Evolutionary conservation across 1,140 invertebrate genomes (phyloP).

Genomic region (Drosophila guanche): DNA sequence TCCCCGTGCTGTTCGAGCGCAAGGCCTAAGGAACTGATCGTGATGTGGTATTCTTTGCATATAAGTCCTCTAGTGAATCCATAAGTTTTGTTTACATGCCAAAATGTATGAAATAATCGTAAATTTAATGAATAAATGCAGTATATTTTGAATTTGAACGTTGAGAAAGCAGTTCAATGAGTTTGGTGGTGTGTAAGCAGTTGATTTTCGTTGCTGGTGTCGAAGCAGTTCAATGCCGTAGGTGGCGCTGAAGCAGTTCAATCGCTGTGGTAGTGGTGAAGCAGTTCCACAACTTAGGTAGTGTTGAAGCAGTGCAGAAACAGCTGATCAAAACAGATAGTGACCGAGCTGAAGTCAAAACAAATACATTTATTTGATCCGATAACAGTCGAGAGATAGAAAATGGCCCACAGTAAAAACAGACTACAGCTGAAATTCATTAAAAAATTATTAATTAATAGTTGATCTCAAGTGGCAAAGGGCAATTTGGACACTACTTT

Average conservation of each 20-base stretch:
- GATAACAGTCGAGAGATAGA: neutral
- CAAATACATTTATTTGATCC: constrained; percentile 3
- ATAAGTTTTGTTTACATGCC: constrained; percentile 51
- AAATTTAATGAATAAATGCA: constrained; percentile 43
- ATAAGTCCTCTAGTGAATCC: constrained; percentile 52
- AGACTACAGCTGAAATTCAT: neutral
- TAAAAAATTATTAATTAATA: neutral
- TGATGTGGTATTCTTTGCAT: constrained; percentile 64
- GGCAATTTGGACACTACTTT: no score
- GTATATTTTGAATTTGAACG: constrained; percentile 10
- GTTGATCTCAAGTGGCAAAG: no score
- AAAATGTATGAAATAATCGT: constrained; percentile 39
- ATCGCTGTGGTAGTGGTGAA: no score
- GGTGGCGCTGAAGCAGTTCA: no score
- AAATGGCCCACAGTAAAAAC: neutral
- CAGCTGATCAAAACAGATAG: constrained; percentile 5
- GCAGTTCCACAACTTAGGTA: neutral
- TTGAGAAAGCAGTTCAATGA: no score
- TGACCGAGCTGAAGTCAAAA: constrained; percentile 22
- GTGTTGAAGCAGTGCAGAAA: constrained; percentile 1
- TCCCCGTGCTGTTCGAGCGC: constrained; percentile 86
- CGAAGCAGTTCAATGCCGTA: neutral
- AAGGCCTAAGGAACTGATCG: constrained; percentile 43
- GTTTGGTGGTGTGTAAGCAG: no score
- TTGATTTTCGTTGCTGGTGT: constrained; percentile 4